Evolutionary conservation across 1,140 invertebrate genomes (phyloP), one percentile per base, ranked within the genome.

Genomic region (Eriocheir sinensis): DNA sequence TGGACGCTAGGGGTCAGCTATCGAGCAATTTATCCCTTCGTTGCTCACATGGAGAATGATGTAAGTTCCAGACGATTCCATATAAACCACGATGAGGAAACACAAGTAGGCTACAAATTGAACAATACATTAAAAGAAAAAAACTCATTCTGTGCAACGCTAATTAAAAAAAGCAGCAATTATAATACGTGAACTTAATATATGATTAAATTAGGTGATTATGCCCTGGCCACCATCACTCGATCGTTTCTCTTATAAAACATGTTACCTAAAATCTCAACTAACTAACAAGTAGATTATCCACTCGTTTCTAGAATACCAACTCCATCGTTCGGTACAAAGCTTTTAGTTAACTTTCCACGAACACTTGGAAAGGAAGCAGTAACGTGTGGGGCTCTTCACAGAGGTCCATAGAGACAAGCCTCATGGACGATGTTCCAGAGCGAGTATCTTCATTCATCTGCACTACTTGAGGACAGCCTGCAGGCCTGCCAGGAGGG

Each of bases 381-480:
- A 27, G 53, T 27, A 9, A 72, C 53, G 9, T 72, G 53, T 72
- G 9, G 9, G 9, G 53, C 27, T 12, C 53, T 27, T 9, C 34
- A 36, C 12, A 27, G 34, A 15, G 53, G 3, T 85, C 9, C 9
- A 15, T 27, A 6, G 15, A 17, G 4, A 85, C 21, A n/a, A 85
- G 83, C 17, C 27, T 4, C 38, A 41, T 30, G 21, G 6, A 81
- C 6, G 72, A 8, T 3, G 38, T 34, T 36, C 15, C 30, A 79
- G 4, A 3, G 15, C 38, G n/a, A 53, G 41, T 40, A 86, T 34
- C 30, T 32, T 80, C 8, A 3, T 15, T 3, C 36, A 9, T 15
- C 12, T 40, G 38, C 30, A n/a, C 89, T 94, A 95, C 94, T 92
- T 90, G 32, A 95, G 48, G 38, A 91, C n/a, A 8, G 80, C 79